Evolutionary conservation across 1,140 invertebrate genomes (phyloP).

Genomic region (Drosophila miranda): DNA sequence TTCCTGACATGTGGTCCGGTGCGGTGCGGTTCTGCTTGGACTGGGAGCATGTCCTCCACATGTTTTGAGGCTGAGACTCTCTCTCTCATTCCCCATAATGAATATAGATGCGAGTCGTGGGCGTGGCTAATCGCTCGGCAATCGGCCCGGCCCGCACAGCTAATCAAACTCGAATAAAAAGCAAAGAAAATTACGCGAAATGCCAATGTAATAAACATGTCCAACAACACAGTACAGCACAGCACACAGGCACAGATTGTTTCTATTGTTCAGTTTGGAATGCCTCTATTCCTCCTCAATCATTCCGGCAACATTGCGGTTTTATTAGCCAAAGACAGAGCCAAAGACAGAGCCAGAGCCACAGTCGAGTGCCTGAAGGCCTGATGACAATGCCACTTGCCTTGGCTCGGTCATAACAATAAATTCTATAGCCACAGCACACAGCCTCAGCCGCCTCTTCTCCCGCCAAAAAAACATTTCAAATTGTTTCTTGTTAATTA

Average conservation of each 20-base stretch:
- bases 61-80: conserved; percentile 1
- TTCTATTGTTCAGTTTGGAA: conserved; percentile 50
- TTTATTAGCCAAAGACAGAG: conserved; percentile 42
- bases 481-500: conserved; percentile 80
- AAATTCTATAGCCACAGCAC: conserved; percentile 58
- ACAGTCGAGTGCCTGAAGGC: conserved; percentile 5
- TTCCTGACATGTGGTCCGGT: conserved; percentile 69
- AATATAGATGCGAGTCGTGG: conserved; percentile 78
- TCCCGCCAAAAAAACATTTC: conserved; percentile 31
- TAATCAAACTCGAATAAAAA: conserved; percentile 76
- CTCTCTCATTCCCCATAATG: conserved; percentile 60
- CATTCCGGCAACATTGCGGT: conserved; percentile 59
- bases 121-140: conserved; percentile 79
- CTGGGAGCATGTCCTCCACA: conserved; percentile 43
- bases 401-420: conserved; percentile 75
- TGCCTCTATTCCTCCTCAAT: conserved; percentile 42
- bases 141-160: conserved; percentile 39
- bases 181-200: conserved; percentile 65
- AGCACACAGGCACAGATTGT: conserved; percentile 57
- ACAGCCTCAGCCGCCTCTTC: neutral
- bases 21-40: conserved; percentile 11
- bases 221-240: conserved; percentile 32
- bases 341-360: conserved; percentile 8
- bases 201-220: conserved; percentile 78
- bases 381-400: conserved; percentile 57